Conservation (phyloP, 92 coral and sea anemone species). For the Plumapathes pennacea region DNA sequence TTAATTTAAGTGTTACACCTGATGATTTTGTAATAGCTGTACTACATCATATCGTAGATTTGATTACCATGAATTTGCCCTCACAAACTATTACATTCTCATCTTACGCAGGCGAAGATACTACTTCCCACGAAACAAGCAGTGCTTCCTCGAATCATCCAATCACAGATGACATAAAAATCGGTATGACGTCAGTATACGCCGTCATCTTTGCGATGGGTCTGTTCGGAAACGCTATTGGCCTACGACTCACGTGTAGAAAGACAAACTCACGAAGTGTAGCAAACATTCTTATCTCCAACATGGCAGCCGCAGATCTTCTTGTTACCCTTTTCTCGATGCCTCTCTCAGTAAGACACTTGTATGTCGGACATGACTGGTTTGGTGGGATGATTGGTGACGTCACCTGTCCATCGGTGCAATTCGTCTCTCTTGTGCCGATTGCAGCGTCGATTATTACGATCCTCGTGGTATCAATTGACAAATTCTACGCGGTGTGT, state of each 20-base stretch:
- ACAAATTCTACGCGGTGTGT: slow-evolving; percentile 62
- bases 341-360: slow-evolving; percentile 33
- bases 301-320: slow-evolving; percentile 62
- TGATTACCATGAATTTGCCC: too few species aligned
- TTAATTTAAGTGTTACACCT: too few species aligned
- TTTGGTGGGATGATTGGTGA: slow-evolving; percentile 41
- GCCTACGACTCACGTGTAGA: slow-evolving; percentile 53
- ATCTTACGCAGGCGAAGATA: too few species aligned
- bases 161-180: background rate
- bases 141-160: too few species aligned
- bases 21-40: too few species aligned
- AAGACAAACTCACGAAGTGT: slow-evolving; percentile 52
- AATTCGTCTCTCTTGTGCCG: slow-evolving; percentile 43
- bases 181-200: slow-evolving; percentile 39
- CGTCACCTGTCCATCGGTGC: slow-evolving; percentile 37
- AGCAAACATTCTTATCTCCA: slow-evolving; percentile 55
- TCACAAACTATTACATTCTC: too few species aligned
- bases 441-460: slow-evolving; percentile 63
- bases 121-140: too few species aligned
- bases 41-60: too few species aligned
- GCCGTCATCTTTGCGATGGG: slow-evolving; percentile 48
- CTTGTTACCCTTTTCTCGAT: slow-evolving; percentile 39
- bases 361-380: slow-evolving; percentile 25
- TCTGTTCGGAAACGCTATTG: slow-evolving; percentile 55
- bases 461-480: slow-evolving; percentile 58